These are phyloP conservation scores for Hypanus sabinus DNA, from an alignment of 2,113 vertebrate species.

Conservation along the genomic window DNA sequence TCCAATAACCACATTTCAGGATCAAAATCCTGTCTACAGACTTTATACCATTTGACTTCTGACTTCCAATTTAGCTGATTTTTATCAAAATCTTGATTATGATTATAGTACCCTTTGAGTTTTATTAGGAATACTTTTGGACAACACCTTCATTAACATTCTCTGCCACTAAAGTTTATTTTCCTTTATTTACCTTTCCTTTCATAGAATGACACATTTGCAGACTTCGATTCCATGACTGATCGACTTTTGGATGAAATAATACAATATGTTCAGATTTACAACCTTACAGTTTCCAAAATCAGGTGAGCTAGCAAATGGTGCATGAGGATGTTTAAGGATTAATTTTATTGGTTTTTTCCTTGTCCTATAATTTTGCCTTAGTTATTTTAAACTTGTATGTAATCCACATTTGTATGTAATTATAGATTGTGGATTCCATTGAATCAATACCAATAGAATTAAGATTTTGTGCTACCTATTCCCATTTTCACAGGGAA, in stretches of 20 bases:
- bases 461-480: not conserved
- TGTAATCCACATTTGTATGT: not conserved
- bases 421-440: not conserved
- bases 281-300: slow-evolving; percentile 90
- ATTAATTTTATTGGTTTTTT: slow-evolving; percentile 27
- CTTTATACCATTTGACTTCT: not conserved
- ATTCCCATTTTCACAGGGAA: not conserved
- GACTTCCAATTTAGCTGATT: not conserved
- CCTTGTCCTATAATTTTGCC: not conserved
- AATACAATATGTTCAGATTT: slow-evolving; percentile 96
- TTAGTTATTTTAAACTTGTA: not conserved
- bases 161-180: slow-evolving; percentile 34
- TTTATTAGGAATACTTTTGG: not conserved
- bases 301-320: slow-evolving; percentile 73
- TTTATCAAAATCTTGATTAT: not conserved
- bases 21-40: not conserved
- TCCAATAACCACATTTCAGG: not conserved
- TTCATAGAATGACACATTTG: slow-evolving; percentile 95
- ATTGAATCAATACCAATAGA: not conserved
- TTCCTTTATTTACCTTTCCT: slow-evolving; percentile 44
- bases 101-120: not conserved
- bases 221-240: slow-evolving; percentile 98
- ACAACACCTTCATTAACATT: not conserved
- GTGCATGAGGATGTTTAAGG: slow-evolving; percentile 38
- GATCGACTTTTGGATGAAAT: slow-evolving; percentile 96